Base-by-base conservation (phyloP, 2,797 vertebrate genomes). In the Coregonus ussuriensis region DNA sequence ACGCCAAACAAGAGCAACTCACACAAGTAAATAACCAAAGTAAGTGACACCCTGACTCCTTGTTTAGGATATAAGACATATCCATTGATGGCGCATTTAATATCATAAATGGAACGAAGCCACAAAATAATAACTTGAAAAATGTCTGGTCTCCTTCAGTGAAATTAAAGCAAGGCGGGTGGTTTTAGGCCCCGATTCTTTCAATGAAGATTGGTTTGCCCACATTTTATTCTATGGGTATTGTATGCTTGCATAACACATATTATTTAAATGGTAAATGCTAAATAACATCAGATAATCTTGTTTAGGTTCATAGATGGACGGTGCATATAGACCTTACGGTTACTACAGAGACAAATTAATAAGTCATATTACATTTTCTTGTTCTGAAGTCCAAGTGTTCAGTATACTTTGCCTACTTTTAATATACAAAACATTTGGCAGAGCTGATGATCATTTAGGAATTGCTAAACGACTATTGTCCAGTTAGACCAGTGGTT, bases 101-200 rank as follows among this genome's bases (percentile, higher is more conserved):
- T 74, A 75, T 29, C 41, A 59, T 31, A 9, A 77, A 75, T 72
- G 70, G 77, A 72, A 73, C 53, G 79, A 84, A 72, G 52, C 11
- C 41, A 41, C 37, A 68, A 79, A 85, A 59, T 52, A 52, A 52
- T 74, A 65, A 81, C 67, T 62, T 77, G 79, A 88, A 85, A 85
- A 54, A 70, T 66, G 66, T 84, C 77, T 65, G 35, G 78, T 81
- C 67, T 47, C 35, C 78, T 54, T 68, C 5, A 69, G 69, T 82
- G 82, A 83, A 71, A 76, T 86, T 67, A 84, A 79, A 77, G 81
- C 85, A 90, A 88, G 89, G 88, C 88, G 88, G 72, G 78, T 86
- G 83, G 86, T 88, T 89, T 90, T 86, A 91, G 89, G 90, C 90
- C 91, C 88, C 72, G 54, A 77, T 84, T 84, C 85, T 81, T 18